Evolutionary conservation across 1,140 invertebrate genomes (phyloP).

Genomic region (Ips typographus): DNA sequence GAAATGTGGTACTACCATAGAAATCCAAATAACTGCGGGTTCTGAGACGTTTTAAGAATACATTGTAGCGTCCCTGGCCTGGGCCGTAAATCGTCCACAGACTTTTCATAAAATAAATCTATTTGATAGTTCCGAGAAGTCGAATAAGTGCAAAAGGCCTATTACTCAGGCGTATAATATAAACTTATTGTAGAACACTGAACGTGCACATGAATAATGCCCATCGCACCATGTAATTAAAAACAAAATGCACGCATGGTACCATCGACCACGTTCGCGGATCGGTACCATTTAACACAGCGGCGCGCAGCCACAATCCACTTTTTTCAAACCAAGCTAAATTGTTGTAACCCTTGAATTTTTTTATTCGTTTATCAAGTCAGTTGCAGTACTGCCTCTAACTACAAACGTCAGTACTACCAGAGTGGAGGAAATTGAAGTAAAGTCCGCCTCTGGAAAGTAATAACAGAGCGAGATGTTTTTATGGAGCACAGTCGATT

Average conservation of each 20-base stretch:
- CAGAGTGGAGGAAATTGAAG: background rate
- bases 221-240: conserved; percentile 38
- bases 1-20: background rate
- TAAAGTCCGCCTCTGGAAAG: conserved; percentile 15
- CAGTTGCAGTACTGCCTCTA: too few relatives aligned
- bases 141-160: conserved; percentile 34
- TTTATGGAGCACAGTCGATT: conserved; percentile 24
- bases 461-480: conserved; percentile 25
- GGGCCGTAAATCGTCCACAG: conserved; percentile 11
- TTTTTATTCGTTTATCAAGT: too few relatives aligned
- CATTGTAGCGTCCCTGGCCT: conserved; percentile 18
- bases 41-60: conserved; percentile 7
- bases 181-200: conserved; percentile 36
- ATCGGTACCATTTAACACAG: conserved; percentile 33
- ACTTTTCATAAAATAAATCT: conserved; percentile 31
- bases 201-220: conserved; percentile 38
- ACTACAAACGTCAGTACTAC: too few relatives aligned
- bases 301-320: background rate
- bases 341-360: too few relatives aligned
- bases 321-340: too few relatives aligned
- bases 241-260: conserved; percentile 38
- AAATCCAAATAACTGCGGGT: conserved; percentile 19
- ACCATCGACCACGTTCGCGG: conserved; percentile 32
- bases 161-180: conserved; percentile 36
- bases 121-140: conserved; percentile 34